Conservation (phyloP, 2,888 invertebrate genomes). For the Lomographa bimaculata region DNA sequence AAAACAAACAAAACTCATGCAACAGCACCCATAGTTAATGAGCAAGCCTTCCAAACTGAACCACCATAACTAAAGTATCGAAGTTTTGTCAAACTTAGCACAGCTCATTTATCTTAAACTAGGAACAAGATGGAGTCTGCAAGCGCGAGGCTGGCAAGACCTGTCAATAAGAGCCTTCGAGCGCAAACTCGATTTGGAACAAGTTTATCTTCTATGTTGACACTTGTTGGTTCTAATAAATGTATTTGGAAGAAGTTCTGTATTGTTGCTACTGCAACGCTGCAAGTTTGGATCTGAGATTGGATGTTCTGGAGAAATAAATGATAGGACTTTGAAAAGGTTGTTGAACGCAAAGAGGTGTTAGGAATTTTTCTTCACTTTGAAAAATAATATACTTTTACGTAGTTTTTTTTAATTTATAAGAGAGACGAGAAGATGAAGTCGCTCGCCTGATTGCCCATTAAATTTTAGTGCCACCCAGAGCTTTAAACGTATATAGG, state of each 20-base stretch:
- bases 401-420: too few species aligned
- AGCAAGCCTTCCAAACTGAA: slow-evolving; percentile 15
- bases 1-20: slow-evolving; percentile 14
- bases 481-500: too few species aligned
- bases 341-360: too few species aligned
- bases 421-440: too few species aligned
- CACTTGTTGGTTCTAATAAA: slow-evolving; percentile 17
- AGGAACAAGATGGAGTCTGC: slow-evolving; percentile 16
- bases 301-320: too few species aligned
- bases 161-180: slow-evolving; percentile 23
- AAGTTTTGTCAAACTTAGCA: slow-evolving; percentile 28
- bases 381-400: too few species aligned
- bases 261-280: neutral
- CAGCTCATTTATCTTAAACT: slow-evolving; percentile 30
- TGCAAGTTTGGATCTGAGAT: too few species aligned
- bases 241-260: neutral
- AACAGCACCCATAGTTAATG: slow-evolving; percentile 20
- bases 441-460: too few species aligned
- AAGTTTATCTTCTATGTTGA: slow-evolving; percentile 12
- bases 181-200: slow-evolving; percentile 27
- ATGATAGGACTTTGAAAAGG: too few species aligned
- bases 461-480: too few species aligned
- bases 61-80: slow-evolving; percentile 22
- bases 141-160: slow-evolving; percentile 9
- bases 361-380: too few species aligned